Percentiles rank a stretch among this genome's conserved stretches.
Conservation (phyloP, 2,888 invertebrate genomes). For the Caenorhabditis plicata region DNA sequence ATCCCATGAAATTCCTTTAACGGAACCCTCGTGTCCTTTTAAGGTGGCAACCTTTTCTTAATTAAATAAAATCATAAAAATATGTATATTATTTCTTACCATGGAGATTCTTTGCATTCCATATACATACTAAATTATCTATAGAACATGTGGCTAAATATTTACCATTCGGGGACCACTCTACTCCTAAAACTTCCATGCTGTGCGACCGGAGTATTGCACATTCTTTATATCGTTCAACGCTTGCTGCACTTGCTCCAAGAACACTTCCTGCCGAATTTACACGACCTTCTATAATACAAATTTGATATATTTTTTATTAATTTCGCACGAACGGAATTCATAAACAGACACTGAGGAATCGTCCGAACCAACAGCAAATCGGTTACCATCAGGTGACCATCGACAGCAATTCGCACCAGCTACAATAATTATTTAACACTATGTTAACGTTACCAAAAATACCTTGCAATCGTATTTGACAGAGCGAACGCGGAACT, state of each 20-base stretch:
- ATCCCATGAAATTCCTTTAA: slow-evolving; percentile 93
- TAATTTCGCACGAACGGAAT: slow-evolving; percentile 25
- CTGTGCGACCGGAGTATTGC: slow-evolving; percentile 72
- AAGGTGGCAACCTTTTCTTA: slow-evolving; percentile 12
- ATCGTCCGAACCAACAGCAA: slow-evolving; percentile 44
- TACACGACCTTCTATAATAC: slow-evolving; percentile 33
- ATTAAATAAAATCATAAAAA: too few relatives aligned
- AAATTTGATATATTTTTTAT: not conserved
- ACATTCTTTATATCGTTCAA: slow-evolving; percentile 89
- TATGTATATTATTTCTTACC: too few relatives aligned
- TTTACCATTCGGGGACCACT: slow-evolving; percentile 91
- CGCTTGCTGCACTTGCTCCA: slow-evolving; percentile 70
- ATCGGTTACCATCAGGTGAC: slow-evolving; percentile 40
- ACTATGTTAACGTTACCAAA: not conserved
- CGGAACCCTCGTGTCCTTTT: slow-evolving; percentile 71
- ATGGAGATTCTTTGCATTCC: slow-evolving; percentile 89
- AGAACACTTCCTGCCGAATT: slow-evolving; percentile 64
- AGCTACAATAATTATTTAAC: slow-evolving; percentile 25
- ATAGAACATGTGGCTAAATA: slow-evolving; percentile 95
- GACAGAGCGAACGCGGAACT: slow-evolving; percentile 21
- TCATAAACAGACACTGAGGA: slow-evolving; percentile 36
- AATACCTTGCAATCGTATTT: slow-evolving; percentile 16
- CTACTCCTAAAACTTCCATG: slow-evolving; percentile 84
- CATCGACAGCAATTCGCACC: slow-evolving; percentile 58
- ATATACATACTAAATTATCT: slow-evolving; percentile 93